Conservation (phyloP, 37 sponge, comb jelly and placozoan genomes). For the Tethya wilhelma region DNA sequence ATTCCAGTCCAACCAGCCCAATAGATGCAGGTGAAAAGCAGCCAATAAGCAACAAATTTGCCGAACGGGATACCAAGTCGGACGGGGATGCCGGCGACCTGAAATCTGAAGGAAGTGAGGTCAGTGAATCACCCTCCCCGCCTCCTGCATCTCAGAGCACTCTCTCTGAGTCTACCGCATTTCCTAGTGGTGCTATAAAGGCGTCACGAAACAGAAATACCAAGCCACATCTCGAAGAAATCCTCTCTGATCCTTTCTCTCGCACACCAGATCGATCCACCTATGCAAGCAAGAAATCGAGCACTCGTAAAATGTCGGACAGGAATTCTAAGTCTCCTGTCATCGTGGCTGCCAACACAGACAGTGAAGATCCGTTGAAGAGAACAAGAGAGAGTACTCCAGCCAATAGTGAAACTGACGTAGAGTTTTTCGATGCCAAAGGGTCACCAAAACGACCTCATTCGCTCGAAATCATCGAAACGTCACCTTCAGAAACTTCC, state of each 20-base stretch:
- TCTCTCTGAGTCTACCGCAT: not conserved
- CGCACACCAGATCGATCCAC: constrained; percentile 31
- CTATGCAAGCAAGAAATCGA: constrained; percentile 35
- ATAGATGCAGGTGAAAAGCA: no score
- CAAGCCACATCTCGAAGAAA: constrained; percentile 10
- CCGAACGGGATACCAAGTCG: no score
- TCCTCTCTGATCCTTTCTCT: constrained; percentile 20
- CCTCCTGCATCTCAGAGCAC: no score
- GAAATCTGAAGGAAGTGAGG: not conserved
- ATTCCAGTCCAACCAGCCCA: not conserved
- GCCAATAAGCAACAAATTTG: no score
- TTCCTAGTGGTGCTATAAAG: constrained; percentile 30
- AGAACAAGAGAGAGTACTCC: constrained; percentile 1
- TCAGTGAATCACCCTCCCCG: not conserved
- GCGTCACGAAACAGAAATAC: not conserved
- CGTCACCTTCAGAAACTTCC: no score
- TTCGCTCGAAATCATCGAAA: no score
- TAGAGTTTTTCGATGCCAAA: no score
- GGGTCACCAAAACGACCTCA: no score
- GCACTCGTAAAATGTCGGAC: not conserved
- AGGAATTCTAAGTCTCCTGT: not conserved
- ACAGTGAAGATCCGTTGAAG: not conserved
- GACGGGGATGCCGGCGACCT: not conserved
- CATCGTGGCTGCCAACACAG: not conserved
- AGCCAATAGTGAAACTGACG: no score